phyloP scores from a whole-genome alignment of 2,888 invertebrate species.

The Labia minor region DNA sequence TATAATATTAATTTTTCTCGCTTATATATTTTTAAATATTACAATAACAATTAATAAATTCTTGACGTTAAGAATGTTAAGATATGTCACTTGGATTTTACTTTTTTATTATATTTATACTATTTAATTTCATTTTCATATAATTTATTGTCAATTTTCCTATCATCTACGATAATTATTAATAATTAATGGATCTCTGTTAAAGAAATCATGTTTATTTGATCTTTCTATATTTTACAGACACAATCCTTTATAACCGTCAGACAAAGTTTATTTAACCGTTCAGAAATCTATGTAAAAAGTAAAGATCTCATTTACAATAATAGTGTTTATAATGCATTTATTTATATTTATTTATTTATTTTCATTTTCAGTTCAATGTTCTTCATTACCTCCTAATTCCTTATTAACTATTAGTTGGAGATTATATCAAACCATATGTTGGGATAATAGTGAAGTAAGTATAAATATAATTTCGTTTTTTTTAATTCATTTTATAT shows the following conservation, averaged over 20 bases:
- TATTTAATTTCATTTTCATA: no score
- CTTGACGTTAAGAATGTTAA: no score
- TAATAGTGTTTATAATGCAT: not conserved
- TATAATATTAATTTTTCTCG: not conserved
- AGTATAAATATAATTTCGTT: not conserved
- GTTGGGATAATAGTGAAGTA: conserved; percentile 37
- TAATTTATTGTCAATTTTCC: no score
- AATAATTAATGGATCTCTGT: not conserved
- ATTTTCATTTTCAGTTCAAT: conserved; percentile 37
- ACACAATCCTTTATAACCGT: conserved; percentile 27
- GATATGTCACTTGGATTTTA: no score
- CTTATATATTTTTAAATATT: no score
- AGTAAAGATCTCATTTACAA: conserved; percentile 42
- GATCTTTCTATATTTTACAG: conserved; percentile 19
- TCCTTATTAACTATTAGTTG: conserved; percentile 41
- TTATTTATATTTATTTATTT: conserved; percentile 13
- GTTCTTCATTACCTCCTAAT: conserved; percentile 34
- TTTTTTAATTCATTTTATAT: no score
- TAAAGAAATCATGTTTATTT: not conserved
- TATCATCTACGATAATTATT: no score
- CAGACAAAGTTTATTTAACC: conserved; percentile 56
- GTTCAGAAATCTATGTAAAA: conserved; percentile 56
- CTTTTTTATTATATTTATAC: no score
- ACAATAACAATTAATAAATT: no score
- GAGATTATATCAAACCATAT: conserved; percentile 45